These are phyloP conservation scores for Capricornis sumatraensis DNA, from an alignment of 2,113 vertebrate species.

Conservation along the genomic window DNA sequence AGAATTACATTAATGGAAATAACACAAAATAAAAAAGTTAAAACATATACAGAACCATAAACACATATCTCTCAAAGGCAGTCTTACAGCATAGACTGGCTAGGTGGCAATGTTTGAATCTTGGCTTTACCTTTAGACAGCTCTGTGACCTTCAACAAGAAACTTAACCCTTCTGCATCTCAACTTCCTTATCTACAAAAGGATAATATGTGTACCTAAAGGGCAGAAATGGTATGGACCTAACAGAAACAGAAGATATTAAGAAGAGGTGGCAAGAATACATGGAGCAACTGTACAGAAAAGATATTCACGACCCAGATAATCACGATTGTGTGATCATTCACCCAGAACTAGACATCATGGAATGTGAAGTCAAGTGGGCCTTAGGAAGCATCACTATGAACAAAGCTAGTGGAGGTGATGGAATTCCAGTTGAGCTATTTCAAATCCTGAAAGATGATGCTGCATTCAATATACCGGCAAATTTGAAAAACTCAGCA, in stretches of 20 bases:
- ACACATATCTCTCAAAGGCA: neutral
- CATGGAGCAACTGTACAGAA: rapidly evolving
- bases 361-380: neutral
- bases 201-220: neutral
- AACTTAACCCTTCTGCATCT: neutral
- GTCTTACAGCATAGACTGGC: neutral
- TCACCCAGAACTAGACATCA: neutral
- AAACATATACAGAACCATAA: neutral
- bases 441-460: neutral
- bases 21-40: neutral
- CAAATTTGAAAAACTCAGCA: neutral
- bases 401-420: neutral
- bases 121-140: neutral
- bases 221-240: neutral
- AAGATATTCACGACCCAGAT: neutral
- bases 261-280: neutral
- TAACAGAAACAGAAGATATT: neutral
- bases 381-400: neutral
- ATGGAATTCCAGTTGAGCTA: neutral
- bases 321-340: neutral
- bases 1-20: neutral
- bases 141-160: neutral
- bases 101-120: neutral
- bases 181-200: neutral
- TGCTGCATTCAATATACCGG: neutral